phyloP scores from a whole-genome alignment of 2,888 invertebrate genomes.

The Lacanobia oleracea region DNA sequence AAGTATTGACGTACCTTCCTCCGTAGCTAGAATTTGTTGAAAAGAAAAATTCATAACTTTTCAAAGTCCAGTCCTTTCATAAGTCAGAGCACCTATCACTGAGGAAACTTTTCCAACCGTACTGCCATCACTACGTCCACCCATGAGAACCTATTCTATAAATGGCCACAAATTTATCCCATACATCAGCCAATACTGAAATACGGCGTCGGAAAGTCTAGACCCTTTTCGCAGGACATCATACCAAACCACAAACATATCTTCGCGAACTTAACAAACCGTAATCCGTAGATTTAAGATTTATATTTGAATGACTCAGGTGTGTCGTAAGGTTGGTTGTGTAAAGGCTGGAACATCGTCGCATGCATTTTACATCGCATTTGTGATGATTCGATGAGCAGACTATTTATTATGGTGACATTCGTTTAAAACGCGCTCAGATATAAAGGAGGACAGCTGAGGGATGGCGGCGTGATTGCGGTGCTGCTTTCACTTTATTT shows the following conservation, averaged over 20 bases:
- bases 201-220: constrained; percentile 64
- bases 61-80: constrained; percentile 20
- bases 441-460: constrained; percentile 46
- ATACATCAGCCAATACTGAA: constrained; percentile 62
- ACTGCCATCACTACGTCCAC: constrained; percentile 31
- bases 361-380: constrained; percentile 79
- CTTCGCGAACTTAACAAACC: not conserved
- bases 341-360: constrained; percentile 73
- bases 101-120: constrained; percentile 40
- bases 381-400: constrained; percentile 77
- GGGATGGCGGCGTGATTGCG: constrained; percentile 28
- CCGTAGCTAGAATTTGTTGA: constrained; percentile 2
- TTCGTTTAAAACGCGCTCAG: constrained; percentile 70
- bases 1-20: not conserved
- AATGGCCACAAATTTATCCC: constrained; percentile 54
- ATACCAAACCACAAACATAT: constrained; percentile 41
- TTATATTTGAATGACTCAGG: constrained; percentile 21
- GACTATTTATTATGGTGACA: constrained; percentile 77
- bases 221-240: constrained; percentile 60
- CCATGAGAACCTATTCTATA: constrained; percentile 41
- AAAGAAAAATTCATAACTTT: constrained; percentile 31
- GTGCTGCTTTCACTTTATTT: constrained; percentile 19
- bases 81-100: constrained; percentile 34
- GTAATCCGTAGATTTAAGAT: constrained; percentile 32
- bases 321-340: constrained; percentile 49